Base-by-base conservation (phyloP, 2,113 vertebrate genomes). In the Progne subis region DNA sequence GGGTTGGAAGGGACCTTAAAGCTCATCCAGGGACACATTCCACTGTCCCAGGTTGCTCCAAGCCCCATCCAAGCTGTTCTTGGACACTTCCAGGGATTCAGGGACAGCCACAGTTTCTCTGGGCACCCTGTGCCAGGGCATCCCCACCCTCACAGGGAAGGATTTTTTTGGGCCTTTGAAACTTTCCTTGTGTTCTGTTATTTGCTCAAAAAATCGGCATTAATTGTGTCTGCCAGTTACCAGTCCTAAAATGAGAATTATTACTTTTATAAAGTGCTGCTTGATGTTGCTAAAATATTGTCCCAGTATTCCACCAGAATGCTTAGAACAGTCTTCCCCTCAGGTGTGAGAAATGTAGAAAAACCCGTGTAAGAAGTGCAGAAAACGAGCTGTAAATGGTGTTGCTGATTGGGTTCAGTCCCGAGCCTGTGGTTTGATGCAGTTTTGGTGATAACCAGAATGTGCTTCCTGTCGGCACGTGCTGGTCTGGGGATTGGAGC, bases 41-140 rank as follows among this genome's bases (percentile, higher is more conserved):
- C 52, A 17, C 3, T 13, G 2, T 4, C 50, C 31, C 34, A 57
- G 20, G 25, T 0, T 24, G 10, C 18, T 67, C 69, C 60, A 59
- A 88, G 15, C 21, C 23, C 28, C 0, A 0, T 65, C 78, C 46
- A 75, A 0, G 13, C 70, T 55, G 87, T 11, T 14, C 55, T 47
- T 31, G 79, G 70, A 13, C 87, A 61, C 9, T 32, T 6, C 55
- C 49, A 90, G 70, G 47, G 31, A 76, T 69, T 31, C 52, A 56
- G 63, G 29, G 3, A 41, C 61, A 76, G 55, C 47, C 79, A 31
- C 70, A 75, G 29, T 28, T 81, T 0, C 26, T 20, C 44, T 67
- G 61, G 8, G 18, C 18, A 74, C 0, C 18, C 46, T 34, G 16
- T 46, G 60, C 60, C 77, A 67, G 28, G 37, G 16, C 19, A 19